Evolutionary conservation across 2,888 invertebrate species (phyloP), one percentile per base, ranked within the genome.

Genomic region (Ypsolopha scabrella): DNA sequence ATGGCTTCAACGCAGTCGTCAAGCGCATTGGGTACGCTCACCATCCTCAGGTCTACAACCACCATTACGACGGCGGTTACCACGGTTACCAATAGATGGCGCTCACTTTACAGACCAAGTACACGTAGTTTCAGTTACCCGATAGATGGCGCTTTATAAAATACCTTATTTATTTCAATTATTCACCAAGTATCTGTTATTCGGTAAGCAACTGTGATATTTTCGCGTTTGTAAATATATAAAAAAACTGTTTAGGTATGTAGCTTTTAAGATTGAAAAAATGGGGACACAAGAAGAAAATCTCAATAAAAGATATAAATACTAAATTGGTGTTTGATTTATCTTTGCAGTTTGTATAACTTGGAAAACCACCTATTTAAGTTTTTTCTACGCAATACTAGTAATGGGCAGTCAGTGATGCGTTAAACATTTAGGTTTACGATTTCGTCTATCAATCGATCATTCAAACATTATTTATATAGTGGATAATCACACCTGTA

Each of bases 1-100:
- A 86, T 57, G 87, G 87, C 6, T 87, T 87, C 70, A 82, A 83
- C 62, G 87, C 87, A 24, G 73, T 87, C n/a, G 87, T 87, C 55
- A 86, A 83, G 63, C 78, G 81, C 58, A 73, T 87, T 49, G 87
- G 87, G 13, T 78, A 83, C 55, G 83, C 85, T 10, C 70, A 76
- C 57, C 86, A 86, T 58, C 83, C 87, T 37, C 85, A 85, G 61
- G 70, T 77, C 53, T 78, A 86, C 61, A 66, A 67, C 52, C 65
- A 67, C 24, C 67, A 68, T 51, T 65, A 72, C 55, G 68, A 72
- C 33, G 61, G 63, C 55, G 74, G 70, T 62, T 72, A 76, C 62
- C 68, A 74, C 60, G 70, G 75, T 0, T 70, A 81, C 63, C 76
- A 86, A 74, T 86, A 86, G 81, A 78, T 77, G 72, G 65, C 70